Conservation (phyloP, 2,888 invertebrate species). For the Heliconius sara region DNA sequence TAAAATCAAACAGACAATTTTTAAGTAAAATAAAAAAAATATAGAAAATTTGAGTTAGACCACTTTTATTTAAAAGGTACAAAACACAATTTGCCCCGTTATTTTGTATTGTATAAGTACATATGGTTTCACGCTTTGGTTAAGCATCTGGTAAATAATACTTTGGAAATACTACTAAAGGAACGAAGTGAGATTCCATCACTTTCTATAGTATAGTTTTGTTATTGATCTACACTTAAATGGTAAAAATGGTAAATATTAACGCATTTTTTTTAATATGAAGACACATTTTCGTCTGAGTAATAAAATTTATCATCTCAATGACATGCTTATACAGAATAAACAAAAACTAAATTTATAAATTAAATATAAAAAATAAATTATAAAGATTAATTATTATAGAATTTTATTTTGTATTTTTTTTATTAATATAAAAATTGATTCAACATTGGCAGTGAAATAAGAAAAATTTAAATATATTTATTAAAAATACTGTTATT, state of each 20-base stretch:
- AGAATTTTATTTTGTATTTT: background rate
- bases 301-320: no score
- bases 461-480: background rate
- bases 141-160: constrained; percentile 22
- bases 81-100: no score
- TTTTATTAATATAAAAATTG: background rate
- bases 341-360: background rate
- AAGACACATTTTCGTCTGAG: no score
- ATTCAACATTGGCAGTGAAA: constrained; percentile 4
- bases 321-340: background rate
- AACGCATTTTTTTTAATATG: no score
- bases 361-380: no score
- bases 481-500: background rate
- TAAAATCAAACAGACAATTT: no score
- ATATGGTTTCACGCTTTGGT: background rate
- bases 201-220: no score
- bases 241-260: no score
- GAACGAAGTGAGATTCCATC: constrained; percentile 31
- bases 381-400: background rate
- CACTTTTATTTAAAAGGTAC: no score
- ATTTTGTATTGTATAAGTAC: background rate
- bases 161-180: constrained; percentile 38
- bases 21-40: no score
- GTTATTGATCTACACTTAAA: no score
- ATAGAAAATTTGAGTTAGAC: no score